Conservation (phyloP, 2,113 vertebrate species). For the Centrocercus urophasianus region DNA sequence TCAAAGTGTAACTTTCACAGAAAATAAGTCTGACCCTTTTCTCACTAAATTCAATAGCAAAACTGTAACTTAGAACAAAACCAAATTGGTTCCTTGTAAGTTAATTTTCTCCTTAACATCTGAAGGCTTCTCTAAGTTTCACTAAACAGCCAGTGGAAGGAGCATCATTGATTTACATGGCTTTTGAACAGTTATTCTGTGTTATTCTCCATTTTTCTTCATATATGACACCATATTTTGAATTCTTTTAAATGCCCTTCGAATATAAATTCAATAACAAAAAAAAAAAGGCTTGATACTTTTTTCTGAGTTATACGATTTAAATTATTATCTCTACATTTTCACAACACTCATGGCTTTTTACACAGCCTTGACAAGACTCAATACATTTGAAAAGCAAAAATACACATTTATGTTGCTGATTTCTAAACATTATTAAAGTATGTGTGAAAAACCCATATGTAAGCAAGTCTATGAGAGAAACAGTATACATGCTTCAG, state of each 20-base stretch:
- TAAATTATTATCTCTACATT: not conserved
- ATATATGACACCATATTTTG: not conserved
- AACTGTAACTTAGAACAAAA: not conserved
- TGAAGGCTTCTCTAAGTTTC: not conserved
- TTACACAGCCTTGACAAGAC: not conserved
- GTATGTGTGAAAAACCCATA: not conserved
- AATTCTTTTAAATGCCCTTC: not conserved
- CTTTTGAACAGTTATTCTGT: not conserved
- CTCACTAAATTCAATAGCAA: not conserved
- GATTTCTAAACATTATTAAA: not conserved
- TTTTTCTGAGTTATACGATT: not conserved
- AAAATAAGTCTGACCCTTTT: not conserved
- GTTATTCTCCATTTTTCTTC: not conserved
- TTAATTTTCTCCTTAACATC: not conserved
- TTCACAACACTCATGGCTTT: not conserved
- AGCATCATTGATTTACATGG: not conserved
- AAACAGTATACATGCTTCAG: not conserved
- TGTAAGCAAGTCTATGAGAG: not conserved
- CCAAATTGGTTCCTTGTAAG: fast-evolving
- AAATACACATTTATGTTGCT: not conserved
- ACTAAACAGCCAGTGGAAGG: not conserved
- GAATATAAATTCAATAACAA: not conserved
- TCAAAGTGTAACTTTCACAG: not conserved
- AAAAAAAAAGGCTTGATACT: not conserved
- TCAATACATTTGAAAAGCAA: not conserved